Evolutionary conservation across 1,140 invertebrate genomes (phyloP).

Genomic region (Lepidurus couesii): DNA sequence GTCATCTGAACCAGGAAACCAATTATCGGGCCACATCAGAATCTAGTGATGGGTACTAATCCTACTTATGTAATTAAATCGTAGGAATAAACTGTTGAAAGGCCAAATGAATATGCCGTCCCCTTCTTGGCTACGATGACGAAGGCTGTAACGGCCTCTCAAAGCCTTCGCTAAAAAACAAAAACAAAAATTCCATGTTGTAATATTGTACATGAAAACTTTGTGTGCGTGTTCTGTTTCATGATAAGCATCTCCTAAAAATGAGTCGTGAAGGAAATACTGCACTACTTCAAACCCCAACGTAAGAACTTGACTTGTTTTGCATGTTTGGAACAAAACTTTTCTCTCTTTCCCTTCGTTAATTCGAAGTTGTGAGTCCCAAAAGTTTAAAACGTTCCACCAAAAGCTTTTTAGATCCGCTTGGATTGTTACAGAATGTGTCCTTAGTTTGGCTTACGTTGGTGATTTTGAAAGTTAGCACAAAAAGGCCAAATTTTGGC

Average conservation of each 20-base stretch:
- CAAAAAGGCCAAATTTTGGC: too few relatives aligned
- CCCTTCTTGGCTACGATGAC: conserved; percentile 24
- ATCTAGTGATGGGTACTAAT: conserved; percentile 34
- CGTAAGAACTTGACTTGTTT: conserved; percentile 15
- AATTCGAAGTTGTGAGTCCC: not conserved
- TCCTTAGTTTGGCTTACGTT: not conserved
- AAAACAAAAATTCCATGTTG: conserved; percentile 7
- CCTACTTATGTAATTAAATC: conserved; percentile 28
- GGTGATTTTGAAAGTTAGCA: not conserved
- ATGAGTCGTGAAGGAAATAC: conserved; percentile 21
- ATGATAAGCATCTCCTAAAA: conserved; percentile 24
- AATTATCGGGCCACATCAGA: conserved; percentile 34
- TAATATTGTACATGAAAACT: conserved; percentile 17
- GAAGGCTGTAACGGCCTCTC: conserved; percentile 24
- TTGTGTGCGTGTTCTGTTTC: conserved; percentile 26
- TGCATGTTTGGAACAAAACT: not conserved
- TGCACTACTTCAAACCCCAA: conserved; percentile 21
- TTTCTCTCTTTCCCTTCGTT: not conserved
- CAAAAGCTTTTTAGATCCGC: not conserved
- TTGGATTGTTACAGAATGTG: not conserved
- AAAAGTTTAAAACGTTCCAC: not conserved
- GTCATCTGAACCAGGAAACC: conserved; percentile 32
- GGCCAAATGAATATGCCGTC: conserved; percentile 8
- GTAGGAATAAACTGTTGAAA: conserved; percentile 33
- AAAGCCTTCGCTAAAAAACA: conserved; percentile 17